Percentiles rank a stretch among this genome's conserved stretches.
These are phyloP conservation scores for Sylvilagus bachmani DNA, from an alignment of 2,113 vertebrate species.

Conservation along the genomic window DNA sequence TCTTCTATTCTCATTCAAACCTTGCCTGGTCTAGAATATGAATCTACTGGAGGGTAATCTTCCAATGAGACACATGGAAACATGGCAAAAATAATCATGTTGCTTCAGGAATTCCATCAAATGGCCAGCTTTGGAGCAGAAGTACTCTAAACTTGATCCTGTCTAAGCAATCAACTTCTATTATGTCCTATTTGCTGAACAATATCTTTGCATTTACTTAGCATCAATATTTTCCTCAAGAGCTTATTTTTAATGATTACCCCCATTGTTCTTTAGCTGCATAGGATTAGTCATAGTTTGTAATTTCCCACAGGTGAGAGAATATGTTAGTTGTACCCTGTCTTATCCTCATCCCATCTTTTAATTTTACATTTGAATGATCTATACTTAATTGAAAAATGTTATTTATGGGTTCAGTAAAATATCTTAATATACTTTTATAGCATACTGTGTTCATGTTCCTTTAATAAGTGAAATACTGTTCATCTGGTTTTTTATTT, in stretches of 20 bases:
- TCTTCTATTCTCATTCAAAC: neutral
- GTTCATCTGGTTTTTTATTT: neutral
- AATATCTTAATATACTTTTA: neutral
- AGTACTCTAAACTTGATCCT: neutral
- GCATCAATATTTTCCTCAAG: constrained; percentile 12
- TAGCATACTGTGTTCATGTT: neutral
- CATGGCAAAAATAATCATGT: neutral
- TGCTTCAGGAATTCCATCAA: neutral
- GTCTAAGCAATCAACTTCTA: neutral
- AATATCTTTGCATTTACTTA: neutral
- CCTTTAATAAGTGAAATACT: neutral
- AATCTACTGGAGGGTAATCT: neutral
- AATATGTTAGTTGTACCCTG: neutral
- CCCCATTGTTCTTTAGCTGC: neutral
- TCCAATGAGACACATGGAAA: neutral
- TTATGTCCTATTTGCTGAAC: constrained; percentile 10
- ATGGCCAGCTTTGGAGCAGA: neutral
- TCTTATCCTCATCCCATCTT: neutral
- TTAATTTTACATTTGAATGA: constrained; percentile 27
- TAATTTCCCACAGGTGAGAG: neutral
- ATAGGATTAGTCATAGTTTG: neutral
- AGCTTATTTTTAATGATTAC: constrained; percentile 36
- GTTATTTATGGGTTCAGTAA: neutral
- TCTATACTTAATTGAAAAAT: constrained; percentile 20
- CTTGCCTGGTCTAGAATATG: neutral